Conservation (phyloP, 2,113 vertebrate genomes). For the Perca flavescens region DNA sequence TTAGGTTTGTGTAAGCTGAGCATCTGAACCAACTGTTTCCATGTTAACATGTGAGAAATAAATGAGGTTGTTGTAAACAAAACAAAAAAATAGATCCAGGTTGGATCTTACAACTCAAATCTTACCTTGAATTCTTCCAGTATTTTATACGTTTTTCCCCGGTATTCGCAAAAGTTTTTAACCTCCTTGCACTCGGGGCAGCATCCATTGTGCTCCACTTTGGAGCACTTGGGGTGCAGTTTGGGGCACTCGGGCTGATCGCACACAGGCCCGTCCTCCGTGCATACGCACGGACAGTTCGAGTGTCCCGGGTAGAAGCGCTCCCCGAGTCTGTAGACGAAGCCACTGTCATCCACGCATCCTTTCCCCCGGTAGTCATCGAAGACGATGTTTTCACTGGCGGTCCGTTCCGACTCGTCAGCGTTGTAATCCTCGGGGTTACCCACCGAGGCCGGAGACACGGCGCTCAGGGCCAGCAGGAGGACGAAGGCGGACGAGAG, state of each 20-base stretch:
- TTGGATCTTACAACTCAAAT: not conserved
- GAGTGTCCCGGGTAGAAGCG: conserved; percentile 99
- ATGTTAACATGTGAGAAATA: not conserved
- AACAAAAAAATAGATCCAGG: not conserved
- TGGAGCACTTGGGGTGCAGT: conserved; percentile 99
- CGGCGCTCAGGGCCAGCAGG: conserved; percentile 89
- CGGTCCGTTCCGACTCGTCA: conserved; percentile 93
- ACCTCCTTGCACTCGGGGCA: conserved; percentile 99
- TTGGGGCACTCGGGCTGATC: conserved; percentile 98
- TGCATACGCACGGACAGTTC: conserved; percentile 98
- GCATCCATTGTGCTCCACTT: conserved; percentile 99
- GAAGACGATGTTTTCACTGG: conserved; percentile 94
- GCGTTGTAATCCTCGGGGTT: conserved; percentile 92
- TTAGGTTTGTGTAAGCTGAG: not conserved
- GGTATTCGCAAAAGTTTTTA: conserved; percentile 99
- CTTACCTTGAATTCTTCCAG: conserved; percentile 99
- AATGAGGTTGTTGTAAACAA: not conserved
- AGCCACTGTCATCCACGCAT: conserved; percentile 99
- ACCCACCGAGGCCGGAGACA: conserved; percentile 88
- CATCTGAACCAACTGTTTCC: not conserved
- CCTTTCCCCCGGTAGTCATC: conserved; percentile 99
- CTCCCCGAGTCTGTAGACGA: conserved; percentile 98
- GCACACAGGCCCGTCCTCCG: conserved; percentile 98
- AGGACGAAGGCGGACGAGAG: conserved; percentile 90
- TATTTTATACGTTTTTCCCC: conserved; percentile 97